These are phyloP conservation scores for Rattus rattus DNA, from an alignment of 2,113 vertebrate species.

Conservation along the genomic window DNA sequence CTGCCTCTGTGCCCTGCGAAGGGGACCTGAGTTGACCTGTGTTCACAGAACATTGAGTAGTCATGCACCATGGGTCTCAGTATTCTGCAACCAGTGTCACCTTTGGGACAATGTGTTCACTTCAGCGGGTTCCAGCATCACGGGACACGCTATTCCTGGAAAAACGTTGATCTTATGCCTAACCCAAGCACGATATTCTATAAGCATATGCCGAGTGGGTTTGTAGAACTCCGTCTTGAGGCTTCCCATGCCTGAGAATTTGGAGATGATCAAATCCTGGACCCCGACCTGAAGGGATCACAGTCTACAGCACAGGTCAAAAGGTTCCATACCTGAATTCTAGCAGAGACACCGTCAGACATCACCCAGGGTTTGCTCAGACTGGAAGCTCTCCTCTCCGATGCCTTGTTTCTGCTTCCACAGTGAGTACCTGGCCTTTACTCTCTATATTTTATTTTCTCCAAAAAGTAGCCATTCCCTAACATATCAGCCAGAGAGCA, in stretches of 20 bases:
- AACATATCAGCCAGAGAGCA: neutral
- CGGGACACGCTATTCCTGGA: neutral
- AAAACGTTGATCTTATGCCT: neutral
- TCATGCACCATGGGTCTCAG: neutral
- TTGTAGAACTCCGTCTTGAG: neutral
- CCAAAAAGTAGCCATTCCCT: neutral
- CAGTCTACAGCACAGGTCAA: neutral
- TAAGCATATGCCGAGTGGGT: neutral
- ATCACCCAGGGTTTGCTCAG: no score
- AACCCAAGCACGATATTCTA: neutral
- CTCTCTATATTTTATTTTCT: neutral
- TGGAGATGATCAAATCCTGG: neutral
- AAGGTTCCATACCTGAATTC: neutral
- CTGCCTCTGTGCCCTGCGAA: neutral
- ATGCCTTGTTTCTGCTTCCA: neutral
- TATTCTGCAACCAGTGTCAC: neutral
- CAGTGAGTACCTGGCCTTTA: neutral
- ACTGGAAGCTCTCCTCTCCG: neutral
- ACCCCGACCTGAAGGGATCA: neutral
- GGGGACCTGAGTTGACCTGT: neutral
- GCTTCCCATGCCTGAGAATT: neutral
- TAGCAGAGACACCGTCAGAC: neutral
- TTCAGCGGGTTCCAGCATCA: neutral
- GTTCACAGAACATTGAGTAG: neutral
- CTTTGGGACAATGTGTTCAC: neutral